A percentile compares a stretch with the other conserved stretches of the same genome.
Evolutionary conservation across 2,888 invertebrate genomes (phyloP).

Genomic region (Phragmatobia fuliginosa): DNA sequence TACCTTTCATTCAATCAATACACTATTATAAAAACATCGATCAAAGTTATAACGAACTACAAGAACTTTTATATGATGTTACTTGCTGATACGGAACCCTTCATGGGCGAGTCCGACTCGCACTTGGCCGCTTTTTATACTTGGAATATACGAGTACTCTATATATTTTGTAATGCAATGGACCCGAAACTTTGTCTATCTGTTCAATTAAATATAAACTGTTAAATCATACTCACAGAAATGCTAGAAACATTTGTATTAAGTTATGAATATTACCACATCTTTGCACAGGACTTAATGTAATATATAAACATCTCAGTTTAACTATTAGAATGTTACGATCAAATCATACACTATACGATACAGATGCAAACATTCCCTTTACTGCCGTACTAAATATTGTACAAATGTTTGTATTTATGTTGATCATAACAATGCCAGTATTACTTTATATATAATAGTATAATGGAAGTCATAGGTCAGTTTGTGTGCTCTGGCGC

Average conservation of each 20-base stretch:
- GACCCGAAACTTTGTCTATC: neutral
- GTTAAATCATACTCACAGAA: neutral
- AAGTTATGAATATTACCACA: neutral
- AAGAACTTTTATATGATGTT: too few relatives aligned
- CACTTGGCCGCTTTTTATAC: too few relatives aligned
- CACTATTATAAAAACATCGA: too few relatives aligned
- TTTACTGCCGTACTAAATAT: constrained; percentile 34
- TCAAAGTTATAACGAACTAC: too few relatives aligned
- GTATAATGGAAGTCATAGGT: constrained; percentile 49
- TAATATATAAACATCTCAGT: constrained; percentile 21
- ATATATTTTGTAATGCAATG: neutral
- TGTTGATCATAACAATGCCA: constrained; percentile 36
- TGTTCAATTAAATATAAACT: neutral
- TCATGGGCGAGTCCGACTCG: too few relatives aligned
- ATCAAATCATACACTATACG: constrained; percentile 14
- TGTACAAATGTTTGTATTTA: constrained; percentile 32
- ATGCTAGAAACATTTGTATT: neutral
- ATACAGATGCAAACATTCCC: constrained; percentile 16
- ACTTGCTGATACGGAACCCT: too few relatives aligned
- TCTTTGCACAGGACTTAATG: neutral
- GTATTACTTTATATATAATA: constrained; percentile 11
- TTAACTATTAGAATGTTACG: constrained; percentile 12
- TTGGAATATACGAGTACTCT: too few relatives aligned
- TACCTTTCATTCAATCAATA: too few relatives aligned
- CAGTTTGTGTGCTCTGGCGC: constrained; percentile 45